Conservation (phyloP, 2,797 vertebrate genomes). For the Rhincodon typus region DNA sequence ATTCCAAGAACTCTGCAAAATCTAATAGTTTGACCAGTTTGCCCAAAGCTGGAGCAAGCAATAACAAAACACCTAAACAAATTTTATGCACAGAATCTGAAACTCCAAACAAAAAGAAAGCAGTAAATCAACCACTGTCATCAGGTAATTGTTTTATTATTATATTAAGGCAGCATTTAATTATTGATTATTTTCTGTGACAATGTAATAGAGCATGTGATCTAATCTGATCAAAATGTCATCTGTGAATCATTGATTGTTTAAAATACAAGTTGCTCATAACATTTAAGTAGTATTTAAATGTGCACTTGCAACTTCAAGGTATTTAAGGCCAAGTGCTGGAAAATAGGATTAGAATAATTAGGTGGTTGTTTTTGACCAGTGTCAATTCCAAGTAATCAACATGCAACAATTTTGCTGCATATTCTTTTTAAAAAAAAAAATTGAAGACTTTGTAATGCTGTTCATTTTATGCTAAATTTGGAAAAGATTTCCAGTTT, state of each 20-base stretch:
- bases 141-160: background rate
- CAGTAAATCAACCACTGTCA: background rate
- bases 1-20: too few species aligned
- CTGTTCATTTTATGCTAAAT: background rate
- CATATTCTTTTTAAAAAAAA: background rate
- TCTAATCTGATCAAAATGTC: background rate
- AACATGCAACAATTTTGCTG: background rate
- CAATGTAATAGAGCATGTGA: background rate
- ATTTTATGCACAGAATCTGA: too few species aligned
- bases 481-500: background rate
- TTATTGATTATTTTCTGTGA: background rate
- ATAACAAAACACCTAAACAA: background rate
- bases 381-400: too few species aligned
- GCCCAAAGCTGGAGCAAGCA: background rate
- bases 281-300: too few species aligned
- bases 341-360: too few species aligned
- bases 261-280: background rate
- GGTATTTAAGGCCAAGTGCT: too few species aligned
- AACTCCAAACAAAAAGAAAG: background rate
- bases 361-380: too few species aligned
- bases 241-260: background rate
- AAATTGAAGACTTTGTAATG: too few species aligned
- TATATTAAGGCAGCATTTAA: background rate
- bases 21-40: background rate
- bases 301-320: too few species aligned